phyloP scores from a whole-genome alignment of 2,888 invertebrate genomes.

The Magallana nippona region DNA sequence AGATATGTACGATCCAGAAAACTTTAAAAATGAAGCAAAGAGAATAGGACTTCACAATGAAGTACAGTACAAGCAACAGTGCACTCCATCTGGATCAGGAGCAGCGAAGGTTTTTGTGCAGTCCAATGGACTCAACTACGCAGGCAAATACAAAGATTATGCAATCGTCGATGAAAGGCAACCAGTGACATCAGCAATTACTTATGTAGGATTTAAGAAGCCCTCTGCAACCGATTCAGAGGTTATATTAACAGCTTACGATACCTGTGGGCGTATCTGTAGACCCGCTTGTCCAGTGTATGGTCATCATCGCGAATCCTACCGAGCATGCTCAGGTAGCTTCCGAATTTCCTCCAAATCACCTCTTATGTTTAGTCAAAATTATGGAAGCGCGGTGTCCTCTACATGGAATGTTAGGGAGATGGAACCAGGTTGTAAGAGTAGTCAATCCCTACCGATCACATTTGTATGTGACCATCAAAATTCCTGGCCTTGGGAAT shows the following conservation, averaged over 20 bases:
- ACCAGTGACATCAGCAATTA: conserved; percentile 61
- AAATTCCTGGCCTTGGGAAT: conserved; percentile 44
- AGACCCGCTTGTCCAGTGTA: conserved; percentile 62
- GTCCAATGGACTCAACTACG: conserved; percentile 67
- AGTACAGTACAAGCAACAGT: conserved; percentile 21
- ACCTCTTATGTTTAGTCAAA: conserved; percentile 61
- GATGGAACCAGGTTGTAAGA: conserved; percentile 14
- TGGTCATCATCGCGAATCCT: conserved; percentile 46
- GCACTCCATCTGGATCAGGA: conserved; percentile 25
- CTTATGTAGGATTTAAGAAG: conserved; percentile 64
- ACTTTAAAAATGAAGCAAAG: conserved; percentile 42
- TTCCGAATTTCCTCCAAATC: conserved; percentile 56
- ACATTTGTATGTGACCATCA: conserved; percentile 47
- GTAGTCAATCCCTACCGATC: conserved; percentile 31
- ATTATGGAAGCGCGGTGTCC: conserved; percentile 49
- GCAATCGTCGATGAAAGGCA: conserved; percentile 64
- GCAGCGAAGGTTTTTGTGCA: conserved; percentile 60
- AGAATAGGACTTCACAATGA: conserved; percentile 24
- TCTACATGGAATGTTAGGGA: conserved; percentile 41
- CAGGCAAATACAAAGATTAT: conserved; percentile 66
- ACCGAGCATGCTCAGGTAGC: conserved; percentile 63
- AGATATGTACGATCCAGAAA: conserved; percentile 60
- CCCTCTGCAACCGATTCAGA: conserved; percentile 50
- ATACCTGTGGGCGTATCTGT: conserved; percentile 68
- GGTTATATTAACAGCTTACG: conserved; percentile 63